Percentiles rank a stretch among this genome's conserved stretches.
Evolutionary conservation across 2,113 vertebrate genomes (phyloP).

Genomic region (Corvus moneduloides): DNA sequence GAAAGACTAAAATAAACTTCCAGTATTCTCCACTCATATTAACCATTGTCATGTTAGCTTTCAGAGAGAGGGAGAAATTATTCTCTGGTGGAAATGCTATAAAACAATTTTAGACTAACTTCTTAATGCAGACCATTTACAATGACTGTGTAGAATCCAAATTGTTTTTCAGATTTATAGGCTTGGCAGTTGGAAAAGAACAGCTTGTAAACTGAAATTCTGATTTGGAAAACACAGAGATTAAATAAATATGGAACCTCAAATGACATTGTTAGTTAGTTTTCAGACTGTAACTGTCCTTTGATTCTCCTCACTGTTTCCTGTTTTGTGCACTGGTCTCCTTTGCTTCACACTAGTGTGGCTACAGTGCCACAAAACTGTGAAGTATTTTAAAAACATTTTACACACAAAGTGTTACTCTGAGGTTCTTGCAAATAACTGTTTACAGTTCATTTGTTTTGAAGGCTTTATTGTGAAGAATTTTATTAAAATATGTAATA

Average conservation of each 20-base stretch:
- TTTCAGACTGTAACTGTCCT: neutral
- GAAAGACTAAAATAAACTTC: neutral
- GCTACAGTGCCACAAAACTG: neutral
- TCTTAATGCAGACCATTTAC: neutral
- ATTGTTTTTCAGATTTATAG: constrained; percentile 11
- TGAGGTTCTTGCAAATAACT: neutral
- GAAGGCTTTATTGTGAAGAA: neutral
- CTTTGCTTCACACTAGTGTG: neutral
- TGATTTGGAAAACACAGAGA: neutral
- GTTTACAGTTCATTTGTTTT: neutral
- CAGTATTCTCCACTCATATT: neutral
- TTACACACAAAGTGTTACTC: neutral
- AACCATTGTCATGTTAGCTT: neutral
- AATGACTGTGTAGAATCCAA: neutral
- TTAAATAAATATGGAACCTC: constrained; percentile 3
- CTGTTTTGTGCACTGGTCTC: neutral
- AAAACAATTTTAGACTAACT: neutral
- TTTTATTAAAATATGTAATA: neutral
- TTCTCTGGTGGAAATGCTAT: neutral
- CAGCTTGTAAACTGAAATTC: constrained; percentile 15
- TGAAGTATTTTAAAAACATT: neutral
- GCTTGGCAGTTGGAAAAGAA: neutral
- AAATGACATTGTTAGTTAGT: neutral
- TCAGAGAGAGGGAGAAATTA: neutral
- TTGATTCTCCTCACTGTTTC: neutral